Evolutionary conservation across 2,888 invertebrate species (phyloP).

Genomic region (Alentia gelatinosa): DNA sequence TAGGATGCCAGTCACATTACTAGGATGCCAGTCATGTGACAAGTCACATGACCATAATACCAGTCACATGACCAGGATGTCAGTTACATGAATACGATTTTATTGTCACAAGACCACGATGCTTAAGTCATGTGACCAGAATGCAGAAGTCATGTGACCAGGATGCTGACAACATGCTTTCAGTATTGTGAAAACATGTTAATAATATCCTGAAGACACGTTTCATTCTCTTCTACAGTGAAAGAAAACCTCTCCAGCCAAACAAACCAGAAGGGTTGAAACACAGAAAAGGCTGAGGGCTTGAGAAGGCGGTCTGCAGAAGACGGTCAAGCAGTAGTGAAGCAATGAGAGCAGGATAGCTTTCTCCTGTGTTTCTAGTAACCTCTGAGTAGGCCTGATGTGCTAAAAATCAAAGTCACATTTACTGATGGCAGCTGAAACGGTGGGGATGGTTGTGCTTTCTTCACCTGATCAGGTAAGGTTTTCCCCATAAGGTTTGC

Average conservation of each 20-base stretch:
- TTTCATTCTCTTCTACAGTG: not conserved
- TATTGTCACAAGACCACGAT: too few relatives aligned
- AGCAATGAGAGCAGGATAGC: not conserved
- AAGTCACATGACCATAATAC: too few relatives aligned
- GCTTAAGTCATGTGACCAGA: too few relatives aligned
- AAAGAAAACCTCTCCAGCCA: slow-evolving; percentile 4
- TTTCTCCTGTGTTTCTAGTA: not conserved
- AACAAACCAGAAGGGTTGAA: not conserved
- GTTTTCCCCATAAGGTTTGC: not conserved
- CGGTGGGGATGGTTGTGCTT: too few relatives aligned
- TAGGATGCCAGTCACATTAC: too few relatives aligned
- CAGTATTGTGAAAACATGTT: not conserved
- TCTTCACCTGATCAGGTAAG: too few relatives aligned
- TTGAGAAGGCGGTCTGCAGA: not conserved
- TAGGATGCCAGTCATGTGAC: too few relatives aligned
- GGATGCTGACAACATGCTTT: too few relatives aligned
- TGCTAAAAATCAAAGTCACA: not conserved
- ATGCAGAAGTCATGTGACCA: not conserved
- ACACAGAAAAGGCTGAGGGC: not conserved
- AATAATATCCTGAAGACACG: not conserved
- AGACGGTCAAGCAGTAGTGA: not conserved
- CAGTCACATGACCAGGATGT: too few relatives aligned
- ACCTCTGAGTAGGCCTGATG: not conserved
- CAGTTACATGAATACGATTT: too few relatives aligned
- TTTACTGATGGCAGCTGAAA: not conserved